Evolutionary conservation across 23 tunicate species (phyloP).

Genomic region (Pegea sp.): DNA sequence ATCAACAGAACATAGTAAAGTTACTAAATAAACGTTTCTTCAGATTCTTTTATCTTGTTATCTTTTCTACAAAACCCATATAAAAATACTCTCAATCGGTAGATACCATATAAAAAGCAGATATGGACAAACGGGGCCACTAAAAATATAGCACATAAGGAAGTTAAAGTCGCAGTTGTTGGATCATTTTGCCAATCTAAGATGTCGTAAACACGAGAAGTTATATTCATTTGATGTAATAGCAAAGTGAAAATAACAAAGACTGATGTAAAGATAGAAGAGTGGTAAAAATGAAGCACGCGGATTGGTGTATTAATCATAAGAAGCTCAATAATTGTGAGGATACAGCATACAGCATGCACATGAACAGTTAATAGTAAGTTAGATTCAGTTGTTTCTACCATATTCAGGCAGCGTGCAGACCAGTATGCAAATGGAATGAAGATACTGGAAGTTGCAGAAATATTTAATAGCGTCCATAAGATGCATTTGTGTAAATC

Average conservation of each 20-base stretch:
- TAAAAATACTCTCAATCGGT: too few species aligned
- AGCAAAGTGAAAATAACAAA: constrained; percentile 14
- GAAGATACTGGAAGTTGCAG: constrained; percentile 7
- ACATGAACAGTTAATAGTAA: constrained; percentile 20
- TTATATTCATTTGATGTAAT: constrained; percentile 8
- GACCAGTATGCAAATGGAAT: constrained; percentile 20
- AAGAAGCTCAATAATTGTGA: constrained; percentile 10
- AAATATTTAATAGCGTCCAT: constrained; percentile 17
- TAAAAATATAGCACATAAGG: too few species aligned
- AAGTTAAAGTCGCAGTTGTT: too few species aligned
- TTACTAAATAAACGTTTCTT: too few species aligned
- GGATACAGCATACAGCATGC: constrained; percentile 21
- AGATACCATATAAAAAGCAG: too few species aligned
- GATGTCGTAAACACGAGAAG: constrained; percentile 12
- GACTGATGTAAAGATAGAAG: constrained; percentile 8
- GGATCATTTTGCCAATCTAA: constrained; percentile 18
- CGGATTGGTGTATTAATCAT: constrained; percentile 10
- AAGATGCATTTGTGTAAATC: constrained; percentile 3
- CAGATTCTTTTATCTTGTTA: too few species aligned
- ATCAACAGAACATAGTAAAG: too few species aligned
- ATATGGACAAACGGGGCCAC: too few species aligned
- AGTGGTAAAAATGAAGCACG: constrained; percentile 16
- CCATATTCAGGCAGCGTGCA: constrained; percentile 8
- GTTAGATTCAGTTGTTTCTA: constrained; percentile 8
- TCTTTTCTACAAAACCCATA: too few species aligned